phyloP scores from a whole-genome alignment of 2,797 vertebrate genomes.

The Micrastur ruficollis region DNA sequence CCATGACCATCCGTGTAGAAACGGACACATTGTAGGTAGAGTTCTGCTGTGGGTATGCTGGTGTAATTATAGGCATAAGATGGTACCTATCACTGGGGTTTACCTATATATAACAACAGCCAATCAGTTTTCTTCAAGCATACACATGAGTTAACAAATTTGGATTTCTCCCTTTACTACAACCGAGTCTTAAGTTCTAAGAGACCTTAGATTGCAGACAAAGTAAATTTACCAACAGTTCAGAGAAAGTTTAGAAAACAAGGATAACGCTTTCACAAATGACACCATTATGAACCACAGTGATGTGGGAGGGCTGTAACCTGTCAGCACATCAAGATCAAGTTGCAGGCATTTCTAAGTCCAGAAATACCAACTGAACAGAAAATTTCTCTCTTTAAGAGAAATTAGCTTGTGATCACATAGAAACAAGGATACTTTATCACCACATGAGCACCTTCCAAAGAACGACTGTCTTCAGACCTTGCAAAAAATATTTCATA shows the following conservation, averaged over 20 bases:
- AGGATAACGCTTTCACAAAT: not conserved
- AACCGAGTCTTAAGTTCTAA: slow-evolving; percentile 20
- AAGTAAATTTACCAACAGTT: not conserved
- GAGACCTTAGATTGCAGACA: not conserved
- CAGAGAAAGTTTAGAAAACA: slow-evolving; percentile 3
- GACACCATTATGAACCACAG: not conserved
- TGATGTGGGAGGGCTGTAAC: not conserved
- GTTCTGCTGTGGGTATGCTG: slow-evolving; percentile 92
- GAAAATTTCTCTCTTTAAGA: not conserved
- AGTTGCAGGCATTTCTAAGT: not conserved
- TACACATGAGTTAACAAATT: slow-evolving; percentile 69
- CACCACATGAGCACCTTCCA: not conserved
- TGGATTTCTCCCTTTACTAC: slow-evolving; percentile 76
- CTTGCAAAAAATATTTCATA: not conserved
- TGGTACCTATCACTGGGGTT: slow-evolving; percentile 90
- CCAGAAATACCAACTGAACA: not conserved
- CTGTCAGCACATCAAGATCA: not conserved
- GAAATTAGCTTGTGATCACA: not conserved
- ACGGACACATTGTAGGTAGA: slow-evolving; percentile 89
- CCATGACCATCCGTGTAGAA: slow-evolving; percentile 88
- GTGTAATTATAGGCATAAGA: slow-evolving; percentile 94
- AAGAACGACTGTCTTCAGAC: not conserved
- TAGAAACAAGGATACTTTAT: not conserved
- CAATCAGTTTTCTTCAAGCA: slow-evolving; percentile 83
- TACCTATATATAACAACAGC: slow-evolving; percentile 84